A percentile compares a stretch with the other conserved stretches of the same genome.
phyloP scores from a whole-genome alignment of 2,888 invertebrate species.

The Trachelus stipa region DNA sequence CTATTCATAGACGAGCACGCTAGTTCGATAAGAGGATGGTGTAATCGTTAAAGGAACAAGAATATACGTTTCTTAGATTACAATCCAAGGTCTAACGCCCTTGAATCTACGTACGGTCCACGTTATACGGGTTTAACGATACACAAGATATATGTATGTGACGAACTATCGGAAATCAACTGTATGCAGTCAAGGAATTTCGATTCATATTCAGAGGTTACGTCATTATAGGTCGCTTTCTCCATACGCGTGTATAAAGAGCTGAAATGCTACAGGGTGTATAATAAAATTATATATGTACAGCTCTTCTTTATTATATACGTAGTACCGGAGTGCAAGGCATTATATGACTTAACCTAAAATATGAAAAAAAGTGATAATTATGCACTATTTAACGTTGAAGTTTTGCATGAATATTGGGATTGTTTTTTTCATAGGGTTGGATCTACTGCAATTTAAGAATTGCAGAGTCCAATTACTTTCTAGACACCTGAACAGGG shows the following conservation, averaged over 20 bases:
- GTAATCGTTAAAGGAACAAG: background rate
- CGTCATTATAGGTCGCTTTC: constrained; percentile 19
- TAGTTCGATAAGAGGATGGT: background rate
- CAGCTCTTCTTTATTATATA: background rate
- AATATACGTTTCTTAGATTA: background rate
- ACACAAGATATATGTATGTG: background rate
- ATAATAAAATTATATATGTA: background rate
- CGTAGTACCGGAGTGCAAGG: background rate
- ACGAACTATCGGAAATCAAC: background rate
- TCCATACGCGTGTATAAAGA: background rate
- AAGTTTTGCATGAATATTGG: background rate
- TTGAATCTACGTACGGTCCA: background rate
- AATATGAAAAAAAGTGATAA: background rate
- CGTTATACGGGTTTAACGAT: background rate
- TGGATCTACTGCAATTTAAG: background rate
- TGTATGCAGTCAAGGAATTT: constrained; percentile 8
- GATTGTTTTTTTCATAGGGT: background rate
- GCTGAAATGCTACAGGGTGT: background rate
- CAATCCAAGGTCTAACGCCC: background rate
- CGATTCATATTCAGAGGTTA: constrained; percentile 13
- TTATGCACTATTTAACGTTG: background rate
- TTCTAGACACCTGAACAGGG: background rate
- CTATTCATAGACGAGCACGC: background rate
- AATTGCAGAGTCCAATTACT: background rate
- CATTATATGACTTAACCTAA: background rate